Percentiles rank a stretch among this genome's conserved stretches.
These are phyloP conservation scores for Patella ulyssiponensis DNA, from an alignment of 2,888 invertebrate species.

Conservation along the genomic window DNA sequence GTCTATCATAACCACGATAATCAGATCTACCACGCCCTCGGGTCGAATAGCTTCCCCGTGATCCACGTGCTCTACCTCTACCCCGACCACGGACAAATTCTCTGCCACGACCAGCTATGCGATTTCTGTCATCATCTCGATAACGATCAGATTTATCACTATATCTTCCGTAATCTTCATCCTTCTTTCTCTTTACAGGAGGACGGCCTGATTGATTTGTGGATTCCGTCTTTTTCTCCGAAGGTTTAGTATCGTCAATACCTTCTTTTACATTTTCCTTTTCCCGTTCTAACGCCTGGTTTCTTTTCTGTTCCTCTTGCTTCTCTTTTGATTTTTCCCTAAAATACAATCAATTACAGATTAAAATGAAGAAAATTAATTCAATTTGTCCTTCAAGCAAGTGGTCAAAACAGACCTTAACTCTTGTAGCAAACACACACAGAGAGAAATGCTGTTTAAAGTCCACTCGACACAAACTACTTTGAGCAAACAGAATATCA, in stretches of 20 bases:
- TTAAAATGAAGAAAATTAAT: no score
- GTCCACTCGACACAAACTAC: no score
- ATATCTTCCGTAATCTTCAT: constrained; percentile 44
- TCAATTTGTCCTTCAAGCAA: no score
- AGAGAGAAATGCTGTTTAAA: no score
- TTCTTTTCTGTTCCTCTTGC: constrained; percentile 39
- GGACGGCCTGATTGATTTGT: constrained; percentile 37
- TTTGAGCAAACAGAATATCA: no score
- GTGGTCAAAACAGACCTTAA: no score
- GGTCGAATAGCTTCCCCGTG: constrained; percentile 38
- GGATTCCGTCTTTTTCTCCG: constrained; percentile 22
- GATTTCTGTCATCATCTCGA: constrained; percentile 42
- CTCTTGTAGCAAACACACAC: no score
- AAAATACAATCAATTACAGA: background rate
- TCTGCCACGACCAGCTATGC: constrained; percentile 54
- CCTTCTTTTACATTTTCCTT: constrained; percentile 40
- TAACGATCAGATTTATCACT: constrained; percentile 40
- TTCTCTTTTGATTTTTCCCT: constrained; percentile 38
- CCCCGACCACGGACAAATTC: constrained; percentile 68
- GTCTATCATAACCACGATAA: constrained; percentile 28
- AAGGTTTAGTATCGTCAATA: constrained; percentile 28
- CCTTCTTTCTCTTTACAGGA: constrained; percentile 61
- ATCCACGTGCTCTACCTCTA: constrained; percentile 46
- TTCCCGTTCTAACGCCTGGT: constrained; percentile 40
- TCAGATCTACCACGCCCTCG: constrained; percentile 40